Evolutionary conservation across 2,888 invertebrate genomes (phyloP).

Genomic region (Philereme vetulata): DNA sequence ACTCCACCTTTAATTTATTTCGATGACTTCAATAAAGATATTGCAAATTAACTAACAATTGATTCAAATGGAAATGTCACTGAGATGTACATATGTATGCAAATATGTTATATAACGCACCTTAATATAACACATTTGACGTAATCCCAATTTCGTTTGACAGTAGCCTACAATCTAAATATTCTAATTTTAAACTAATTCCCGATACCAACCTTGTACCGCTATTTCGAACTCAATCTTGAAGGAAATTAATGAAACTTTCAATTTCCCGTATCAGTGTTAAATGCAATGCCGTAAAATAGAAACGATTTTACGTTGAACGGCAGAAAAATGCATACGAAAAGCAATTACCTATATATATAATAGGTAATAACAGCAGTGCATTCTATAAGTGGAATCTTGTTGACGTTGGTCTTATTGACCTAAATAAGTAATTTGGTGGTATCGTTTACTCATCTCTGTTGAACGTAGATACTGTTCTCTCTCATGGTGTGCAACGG

Average conservation of each 20-base stretch:
- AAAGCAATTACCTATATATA: no score
- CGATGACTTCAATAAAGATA: neutral
- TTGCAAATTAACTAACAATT: constrained; percentile 11
- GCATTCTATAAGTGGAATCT: neutral
- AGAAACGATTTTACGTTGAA: neutral
- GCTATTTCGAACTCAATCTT: neutral
- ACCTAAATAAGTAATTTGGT: neutral
- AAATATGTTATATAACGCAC: no score
- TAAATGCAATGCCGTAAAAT: constrained; percentile 10
- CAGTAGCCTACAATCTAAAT: neutral
- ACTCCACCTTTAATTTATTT: constrained; percentile 1
- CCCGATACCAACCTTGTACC: neutral
- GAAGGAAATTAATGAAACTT: constrained; percentile 10
- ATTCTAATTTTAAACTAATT: neutral
- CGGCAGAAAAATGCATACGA: neutral
- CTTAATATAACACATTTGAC: no score
- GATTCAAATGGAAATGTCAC: constrained; percentile 13
- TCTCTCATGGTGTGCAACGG: neutral
- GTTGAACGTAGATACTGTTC: neutral
- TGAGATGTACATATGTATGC: neutral
- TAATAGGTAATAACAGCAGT: neutral
- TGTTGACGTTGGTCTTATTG: neutral
- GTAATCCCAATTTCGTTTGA: neutral
- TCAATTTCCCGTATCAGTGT: constrained; percentile 9
- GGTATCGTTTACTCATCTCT: neutral